Base-by-base conservation (phyloP, 2,797 vertebrate genomes). In the Miichthys miiuy region DNA sequence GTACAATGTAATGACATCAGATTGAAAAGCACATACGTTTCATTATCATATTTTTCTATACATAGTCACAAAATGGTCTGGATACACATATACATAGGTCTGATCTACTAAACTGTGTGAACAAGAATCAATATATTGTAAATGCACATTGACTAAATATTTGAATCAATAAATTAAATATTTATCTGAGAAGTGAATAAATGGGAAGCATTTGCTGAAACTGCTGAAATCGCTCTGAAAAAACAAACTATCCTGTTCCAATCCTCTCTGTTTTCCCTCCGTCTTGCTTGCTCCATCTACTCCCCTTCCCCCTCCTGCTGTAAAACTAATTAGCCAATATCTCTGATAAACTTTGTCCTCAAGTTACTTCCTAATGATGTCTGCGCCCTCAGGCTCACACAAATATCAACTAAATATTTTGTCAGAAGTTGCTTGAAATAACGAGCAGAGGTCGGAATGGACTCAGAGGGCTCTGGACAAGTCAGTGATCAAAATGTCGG, bases 261-360 rank as follows among this genome's bases (percentile, higher is more conserved):
- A 21, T 30, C 46, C 20, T 16, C 18, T 30, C 16, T 14, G 13
- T 38, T 34, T 17, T 48, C 14, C 23, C 21, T 38, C 14, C 3
- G 5, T 64, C 51, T 34, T 21, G 2, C 41, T 71, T 66, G 61
- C 25, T 23, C 55, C 13, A 21, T 51, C 72, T 42, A 58, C 8
- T 61, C 11, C 52, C 50, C 46, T 2, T 1, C 27, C 20, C 34
- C 50, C 66, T 66, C 63, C 52, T 63, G 41, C 73, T 76, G 69
- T 75, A 66, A 82, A 75, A 50, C 58, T 82, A 88, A 88, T 89
- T 83, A 85, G 55, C 72, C 62, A 68, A 23, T 50, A 70, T 84
- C 48, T 56, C 81, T 72, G 82, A 82, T 85, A 61, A 77, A 82
- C 73, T 64, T 64, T 78, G 68, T 80, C 80, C 72, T 74, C 13